Conservation (phyloP, 1,140 invertebrate genomes). For the Cepaea nemoralis region DNA sequence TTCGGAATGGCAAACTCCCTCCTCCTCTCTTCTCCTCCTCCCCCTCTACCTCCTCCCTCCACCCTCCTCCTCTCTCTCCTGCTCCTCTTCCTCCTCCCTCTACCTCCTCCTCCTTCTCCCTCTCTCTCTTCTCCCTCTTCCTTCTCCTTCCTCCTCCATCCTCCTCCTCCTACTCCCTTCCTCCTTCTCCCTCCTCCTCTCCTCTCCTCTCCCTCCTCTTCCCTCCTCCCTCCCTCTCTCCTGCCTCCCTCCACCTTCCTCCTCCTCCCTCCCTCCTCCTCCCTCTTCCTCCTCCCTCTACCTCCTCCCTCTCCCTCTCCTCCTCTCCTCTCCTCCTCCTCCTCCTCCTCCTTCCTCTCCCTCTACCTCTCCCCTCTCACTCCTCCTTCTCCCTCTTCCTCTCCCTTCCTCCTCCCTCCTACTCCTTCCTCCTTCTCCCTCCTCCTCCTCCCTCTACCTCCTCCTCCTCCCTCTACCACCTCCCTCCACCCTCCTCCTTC, state of each 20-base stretch:
- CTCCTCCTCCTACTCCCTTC: too few species aligned
- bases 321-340: neutral
- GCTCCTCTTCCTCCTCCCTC: neutral
- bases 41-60: too few species aligned
- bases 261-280: neutral
- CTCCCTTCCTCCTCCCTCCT: too few species aligned
- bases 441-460: neutral
- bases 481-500: too few species aligned
- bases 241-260: neutral
- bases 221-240: neutral
- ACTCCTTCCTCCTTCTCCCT: neutral
- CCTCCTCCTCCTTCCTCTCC: neutral
- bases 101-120: neutral
- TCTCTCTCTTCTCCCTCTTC: neutral
- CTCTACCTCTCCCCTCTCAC: too few species aligned
- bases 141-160: too few species aligned
- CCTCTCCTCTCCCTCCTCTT: neutral
- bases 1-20: too few species aligned
- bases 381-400: too few species aligned
- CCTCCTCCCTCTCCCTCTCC: neutral
- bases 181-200: neutral
- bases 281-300: neutral
- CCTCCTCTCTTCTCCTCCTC: too few species aligned
- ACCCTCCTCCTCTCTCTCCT: too few species aligned
- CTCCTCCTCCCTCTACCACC: too few species aligned